Conservation (phyloP, 2,113 vertebrate species). For the Oceanodroma tethys region DNA sequence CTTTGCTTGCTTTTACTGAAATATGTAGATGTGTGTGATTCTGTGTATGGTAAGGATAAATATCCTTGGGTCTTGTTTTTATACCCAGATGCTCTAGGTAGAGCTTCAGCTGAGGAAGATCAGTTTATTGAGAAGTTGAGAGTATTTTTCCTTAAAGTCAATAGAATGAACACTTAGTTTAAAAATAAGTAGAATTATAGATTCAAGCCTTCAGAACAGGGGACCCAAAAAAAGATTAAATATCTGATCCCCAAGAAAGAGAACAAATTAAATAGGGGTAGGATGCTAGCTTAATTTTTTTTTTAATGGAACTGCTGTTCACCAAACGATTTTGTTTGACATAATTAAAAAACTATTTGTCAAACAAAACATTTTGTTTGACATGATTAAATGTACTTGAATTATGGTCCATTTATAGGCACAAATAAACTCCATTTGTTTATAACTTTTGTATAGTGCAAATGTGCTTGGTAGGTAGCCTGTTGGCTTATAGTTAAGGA, state of each 20-base stretch:
- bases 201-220: neutral
- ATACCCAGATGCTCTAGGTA: neutral
- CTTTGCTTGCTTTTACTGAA: neutral
- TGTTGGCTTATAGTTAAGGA: neutral
- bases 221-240: neutral
- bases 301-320: neutral
- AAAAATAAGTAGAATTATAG: neutral
- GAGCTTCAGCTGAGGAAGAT: neutral
- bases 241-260: neutral
- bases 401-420: neutral
- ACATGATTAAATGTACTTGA: neutral
- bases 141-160: neutral
- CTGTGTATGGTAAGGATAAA: neutral
- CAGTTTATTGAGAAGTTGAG: neutral
- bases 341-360: neutral
- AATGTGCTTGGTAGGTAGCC: neutral
- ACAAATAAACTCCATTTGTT: neutral
- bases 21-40: neutral
- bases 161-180: neutral
- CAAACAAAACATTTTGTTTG: neutral
- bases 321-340: neutral
- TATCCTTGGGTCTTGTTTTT: neutral
- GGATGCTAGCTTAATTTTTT: neutral
- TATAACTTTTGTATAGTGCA: neutral
- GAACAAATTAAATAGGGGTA: neutral